Conservation (phyloP, 2,888 invertebrate genomes). For the Drosophila leonis region DNA sequence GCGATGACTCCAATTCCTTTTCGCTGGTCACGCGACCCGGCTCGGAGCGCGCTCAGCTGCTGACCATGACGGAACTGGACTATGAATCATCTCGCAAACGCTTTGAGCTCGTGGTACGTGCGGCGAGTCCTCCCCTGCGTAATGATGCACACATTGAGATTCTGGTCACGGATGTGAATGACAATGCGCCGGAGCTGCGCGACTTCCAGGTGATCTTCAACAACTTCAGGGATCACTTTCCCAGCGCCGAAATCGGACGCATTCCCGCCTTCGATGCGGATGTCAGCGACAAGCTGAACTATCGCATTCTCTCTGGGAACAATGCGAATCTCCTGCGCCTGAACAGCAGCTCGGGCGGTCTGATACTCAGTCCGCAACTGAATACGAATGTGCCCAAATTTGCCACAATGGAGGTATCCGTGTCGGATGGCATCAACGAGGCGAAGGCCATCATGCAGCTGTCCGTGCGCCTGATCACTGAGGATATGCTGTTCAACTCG, state of each 20-base stretch:
- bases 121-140: conserved; percentile 95
- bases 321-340: conserved; percentile 95
- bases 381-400: conserved; percentile 98
- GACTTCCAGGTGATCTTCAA: conserved; percentile 98
- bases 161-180: conserved; percentile 96
- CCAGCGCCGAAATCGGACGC: conserved; percentile 94
- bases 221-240: conserved; percentile 97
- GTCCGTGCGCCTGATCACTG: conserved; percentile 95
- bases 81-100: conserved; percentile 97
- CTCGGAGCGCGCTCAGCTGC: conserved; percentile 93
- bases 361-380: conserved; percentile 95
- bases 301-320: conserved; percentile 95
- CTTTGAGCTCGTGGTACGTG: conserved; percentile 94
- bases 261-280: conserved; percentile 98
- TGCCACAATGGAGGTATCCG: conserved; percentile 97
- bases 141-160: conserved; percentile 95
- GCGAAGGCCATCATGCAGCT: conserved; percentile 96
- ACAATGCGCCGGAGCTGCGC: conserved; percentile 95
- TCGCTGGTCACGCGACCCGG: conserved; percentile 92
- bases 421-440: conserved; percentile 97
- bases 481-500: conserved; percentile 97
- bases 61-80: conserved; percentile 96
- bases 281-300: conserved; percentile 93
- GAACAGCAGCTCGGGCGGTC: conserved; percentile 93
- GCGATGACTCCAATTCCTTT: conserved; percentile 95